Evolutionary conservation across 2,888 invertebrate genomes (phyloP).

Genomic region (Lathronympha strigana): DNA sequence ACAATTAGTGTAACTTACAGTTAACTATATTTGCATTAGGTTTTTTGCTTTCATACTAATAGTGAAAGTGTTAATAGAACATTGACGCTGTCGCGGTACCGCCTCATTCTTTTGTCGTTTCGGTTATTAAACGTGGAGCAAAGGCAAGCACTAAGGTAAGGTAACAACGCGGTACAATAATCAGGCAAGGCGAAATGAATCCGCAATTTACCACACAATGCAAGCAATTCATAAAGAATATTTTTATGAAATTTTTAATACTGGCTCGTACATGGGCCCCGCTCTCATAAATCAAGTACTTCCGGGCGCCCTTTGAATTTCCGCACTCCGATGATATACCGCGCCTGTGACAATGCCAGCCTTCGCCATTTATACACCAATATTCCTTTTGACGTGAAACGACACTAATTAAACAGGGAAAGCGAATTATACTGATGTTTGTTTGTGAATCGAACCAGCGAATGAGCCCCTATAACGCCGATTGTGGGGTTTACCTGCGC

Average conservation of each 20-base stretch:
- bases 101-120: background rate
- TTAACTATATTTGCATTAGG: too few relatives aligned
- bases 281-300: conserved; percentile 78
- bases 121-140: background rate
- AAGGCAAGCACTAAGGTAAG: background rate
- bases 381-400: conserved; percentile 68
- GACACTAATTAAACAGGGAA: conserved; percentile 68
- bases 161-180: conserved; percentile 1
- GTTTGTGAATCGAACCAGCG: conserved; percentile 40
- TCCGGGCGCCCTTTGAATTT: conserved; percentile 78
- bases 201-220: conserved; percentile 49
- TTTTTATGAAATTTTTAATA: conserved; percentile 80
- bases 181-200: conserved; percentile 37
- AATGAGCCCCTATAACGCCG: conserved; percentile 39
- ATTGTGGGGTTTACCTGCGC: conserved; percentile 38
- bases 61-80: too few relatives aligned
- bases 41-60: too few relatives aligned
- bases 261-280: conserved; percentile 69
- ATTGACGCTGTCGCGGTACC: background rate
- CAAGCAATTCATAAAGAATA: conserved; percentile 71
- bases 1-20: too few relatives aligned
- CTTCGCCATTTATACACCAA: conserved; percentile 64
- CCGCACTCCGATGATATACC: conserved; percentile 74
- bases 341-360: conserved; percentile 74
- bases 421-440: conserved; percentile 48